Conservation (phyloP, 2,888 invertebrate genomes). For the Neoascia interrupta region DNA sequence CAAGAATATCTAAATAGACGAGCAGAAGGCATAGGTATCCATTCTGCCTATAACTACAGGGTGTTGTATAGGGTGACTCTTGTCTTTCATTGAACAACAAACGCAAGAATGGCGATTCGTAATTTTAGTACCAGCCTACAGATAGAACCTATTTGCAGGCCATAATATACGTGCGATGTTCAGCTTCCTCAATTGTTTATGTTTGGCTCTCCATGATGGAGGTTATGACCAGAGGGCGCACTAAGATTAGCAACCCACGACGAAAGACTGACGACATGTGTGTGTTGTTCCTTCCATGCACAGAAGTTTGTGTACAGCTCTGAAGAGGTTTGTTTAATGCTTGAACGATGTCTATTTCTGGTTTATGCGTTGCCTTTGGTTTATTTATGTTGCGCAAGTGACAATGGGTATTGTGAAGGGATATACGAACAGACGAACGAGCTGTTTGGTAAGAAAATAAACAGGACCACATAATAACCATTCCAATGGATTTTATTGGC, state of each 20-base stretch:
- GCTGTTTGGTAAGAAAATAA: too few species aligned
- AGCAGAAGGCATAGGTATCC: not conserved
- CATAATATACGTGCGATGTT: not conserved
- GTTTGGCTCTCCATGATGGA: constrained; percentile 1
- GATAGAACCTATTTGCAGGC: not conserved
- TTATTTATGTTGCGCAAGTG: too few species aligned
- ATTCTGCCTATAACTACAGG: not conserved
- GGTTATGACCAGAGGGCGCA: constrained; percentile 1
- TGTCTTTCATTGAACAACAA: constrained; percentile 1
- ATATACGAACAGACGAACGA: too few species aligned
- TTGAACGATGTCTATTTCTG: constrained; percentile 2
- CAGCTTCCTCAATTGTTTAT: constrained; percentile 8
- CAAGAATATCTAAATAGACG: not conserved
- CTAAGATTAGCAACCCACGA: constrained; percentile 1
- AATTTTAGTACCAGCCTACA: not conserved
- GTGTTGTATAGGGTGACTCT: constrained; percentile 1
- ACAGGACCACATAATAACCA: too few species aligned
- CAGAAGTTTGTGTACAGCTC: not conserved
- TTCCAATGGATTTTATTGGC: too few species aligned
- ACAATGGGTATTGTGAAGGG: too few species aligned
- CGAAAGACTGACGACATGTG: constrained; percentile 9
- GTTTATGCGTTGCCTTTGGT: not conserved
- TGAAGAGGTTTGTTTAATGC: not conserved
- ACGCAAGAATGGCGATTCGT: constrained; percentile 1
- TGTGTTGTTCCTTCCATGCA: not conserved